Base-by-base conservation (phyloP, 2,888 invertebrate species). In the Stenichneumon culpator region DNA sequence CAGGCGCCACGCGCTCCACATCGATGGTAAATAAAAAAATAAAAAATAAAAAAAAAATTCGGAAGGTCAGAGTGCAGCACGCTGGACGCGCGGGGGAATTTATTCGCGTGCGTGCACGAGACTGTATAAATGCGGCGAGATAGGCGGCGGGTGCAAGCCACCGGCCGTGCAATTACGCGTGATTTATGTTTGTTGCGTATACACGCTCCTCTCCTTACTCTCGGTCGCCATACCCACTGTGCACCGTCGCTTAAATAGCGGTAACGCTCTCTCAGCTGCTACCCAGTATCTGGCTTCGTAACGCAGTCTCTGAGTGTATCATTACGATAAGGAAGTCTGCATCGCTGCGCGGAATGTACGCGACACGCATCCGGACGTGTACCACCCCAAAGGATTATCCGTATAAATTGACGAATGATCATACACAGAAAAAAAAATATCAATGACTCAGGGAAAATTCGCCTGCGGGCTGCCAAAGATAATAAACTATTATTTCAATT, bases 181-280 rank as follows among this genome's bases (percentile, higher is more conserved):
- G 87, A 87, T 87, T 87, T 87, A 87, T 87, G 83, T 75, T 84
- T 81, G 87, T 86, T 87, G 79, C 84, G 81, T 83, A 81, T 69
- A 63, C 73, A 80, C 52, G 80, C 68, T 83, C 68, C 70, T 47
- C 57, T 54, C 79, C 79, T 79, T 57, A 78, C 77, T 65, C 32
- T 47, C 22, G 77, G 65, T 78, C 68, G 65, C 73, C 69, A 60
- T 79, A 68, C 54, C 50, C 81, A 69, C 79, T 54, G 75, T 57
- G 74, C 22, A 28, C 63, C 63, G 28, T 32, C 54, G 65, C 75
- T 79, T 82, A 47, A 82, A 16, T 75, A 70, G 19, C 74, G 22
- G 68, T 73, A 85, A 85, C 77, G 82, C 85, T 77, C 67, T 79
- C 79, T 77, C 83, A 69, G 73, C 82, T 70, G 84, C 75, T 75